These are phyloP conservation scores for Bubo bubo DNA, from an alignment of 2,113 vertebrate species.

Conservation along the genomic window DNA sequence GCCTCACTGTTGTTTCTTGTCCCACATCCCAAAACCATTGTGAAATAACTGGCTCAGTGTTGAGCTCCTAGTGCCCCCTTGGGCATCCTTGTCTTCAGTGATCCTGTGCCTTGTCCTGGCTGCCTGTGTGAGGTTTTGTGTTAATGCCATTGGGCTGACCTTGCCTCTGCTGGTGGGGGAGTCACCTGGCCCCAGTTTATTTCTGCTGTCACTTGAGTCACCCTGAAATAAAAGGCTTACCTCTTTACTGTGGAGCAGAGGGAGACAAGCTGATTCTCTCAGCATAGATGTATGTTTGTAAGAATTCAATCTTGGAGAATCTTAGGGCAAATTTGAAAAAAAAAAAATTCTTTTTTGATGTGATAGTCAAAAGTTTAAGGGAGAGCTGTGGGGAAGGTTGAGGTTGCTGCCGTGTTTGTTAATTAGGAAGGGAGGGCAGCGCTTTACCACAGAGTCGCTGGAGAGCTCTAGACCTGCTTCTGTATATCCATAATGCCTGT, in stretches of 20 bases:
- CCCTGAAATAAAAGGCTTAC: not conserved
- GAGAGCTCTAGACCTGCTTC: not conserved
- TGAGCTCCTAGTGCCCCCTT: not conserved
- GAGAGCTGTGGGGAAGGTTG: not conserved
- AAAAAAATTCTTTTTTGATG: not conserved
- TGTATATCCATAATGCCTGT: not conserved
- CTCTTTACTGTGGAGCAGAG: fast-evolving
- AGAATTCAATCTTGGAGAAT: not conserved
- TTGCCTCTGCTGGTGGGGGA: not conserved
- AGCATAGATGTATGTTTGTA: not conserved
- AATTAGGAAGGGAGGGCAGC: not conserved
- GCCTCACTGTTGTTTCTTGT: not conserved
- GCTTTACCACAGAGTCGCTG: not conserved
- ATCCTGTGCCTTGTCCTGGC: not conserved
- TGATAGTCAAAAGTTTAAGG: not conserved
- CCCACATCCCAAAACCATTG: fast-evolving
- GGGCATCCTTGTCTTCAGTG: not conserved
- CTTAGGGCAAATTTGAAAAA: not conserved
- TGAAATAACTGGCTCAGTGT: not conserved
- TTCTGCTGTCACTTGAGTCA: not conserved
- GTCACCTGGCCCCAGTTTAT: not conserved
- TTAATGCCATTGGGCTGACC: not conserved
- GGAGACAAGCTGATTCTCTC: not conserved
- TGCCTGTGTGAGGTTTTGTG: not conserved
- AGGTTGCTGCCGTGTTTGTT: not conserved